phyloP scores from a whole-genome alignment of 1,140 invertebrate genomes.

The Eueides isabella region DNA sequence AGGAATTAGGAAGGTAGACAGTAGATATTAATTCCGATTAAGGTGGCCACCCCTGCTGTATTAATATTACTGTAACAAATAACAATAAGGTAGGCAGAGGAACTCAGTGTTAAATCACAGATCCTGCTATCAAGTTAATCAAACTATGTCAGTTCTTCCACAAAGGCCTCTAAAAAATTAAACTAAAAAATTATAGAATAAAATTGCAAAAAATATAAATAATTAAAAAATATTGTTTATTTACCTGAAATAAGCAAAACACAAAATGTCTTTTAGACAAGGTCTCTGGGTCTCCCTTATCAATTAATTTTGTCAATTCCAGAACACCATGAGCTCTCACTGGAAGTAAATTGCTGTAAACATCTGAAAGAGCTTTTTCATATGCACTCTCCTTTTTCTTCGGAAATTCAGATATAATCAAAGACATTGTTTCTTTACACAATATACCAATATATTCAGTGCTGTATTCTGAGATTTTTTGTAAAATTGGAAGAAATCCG shows the following conservation, averaged over 20 bases:
- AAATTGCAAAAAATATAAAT: neutral
- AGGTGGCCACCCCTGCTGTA: too few relatives aligned
- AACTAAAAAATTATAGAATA: too few relatives aligned
- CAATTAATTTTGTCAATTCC: slow-evolving; percentile 87
- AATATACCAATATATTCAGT: slow-evolving; percentile 54
- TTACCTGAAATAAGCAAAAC: slow-evolving; percentile 87
- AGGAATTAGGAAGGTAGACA: too few relatives aligned
- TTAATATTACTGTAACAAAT: too few relatives aligned
- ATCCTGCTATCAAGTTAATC: too few relatives aligned
- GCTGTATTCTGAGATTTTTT: slow-evolving; percentile 51
- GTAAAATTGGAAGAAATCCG: slow-evolving; percentile 55
- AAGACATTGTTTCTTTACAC: slow-evolving; percentile 63
- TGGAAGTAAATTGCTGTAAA: slow-evolving; percentile 89
- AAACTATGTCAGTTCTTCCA: too few relatives aligned
- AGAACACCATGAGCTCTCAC: slow-evolving; percentile 91
- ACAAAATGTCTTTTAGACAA: slow-evolving; percentile 86
- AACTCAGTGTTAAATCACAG: too few relatives aligned
- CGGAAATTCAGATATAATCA: slow-evolving; percentile 51
- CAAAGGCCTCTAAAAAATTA: too few relatives aligned
- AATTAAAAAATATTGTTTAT: neutral
- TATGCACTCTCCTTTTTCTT: slow-evolving; percentile 76
- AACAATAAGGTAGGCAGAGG: too few relatives aligned
- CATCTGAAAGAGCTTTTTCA: slow-evolving; percentile 86
- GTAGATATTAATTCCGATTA: too few relatives aligned
- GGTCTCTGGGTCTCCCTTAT: slow-evolving; percentile 84